Evolutionary conservation across 2,797 vertebrate species (phyloP), one percentile per base, ranked within the genome.

Genomic region (Syndactyla subalaris): DNA sequence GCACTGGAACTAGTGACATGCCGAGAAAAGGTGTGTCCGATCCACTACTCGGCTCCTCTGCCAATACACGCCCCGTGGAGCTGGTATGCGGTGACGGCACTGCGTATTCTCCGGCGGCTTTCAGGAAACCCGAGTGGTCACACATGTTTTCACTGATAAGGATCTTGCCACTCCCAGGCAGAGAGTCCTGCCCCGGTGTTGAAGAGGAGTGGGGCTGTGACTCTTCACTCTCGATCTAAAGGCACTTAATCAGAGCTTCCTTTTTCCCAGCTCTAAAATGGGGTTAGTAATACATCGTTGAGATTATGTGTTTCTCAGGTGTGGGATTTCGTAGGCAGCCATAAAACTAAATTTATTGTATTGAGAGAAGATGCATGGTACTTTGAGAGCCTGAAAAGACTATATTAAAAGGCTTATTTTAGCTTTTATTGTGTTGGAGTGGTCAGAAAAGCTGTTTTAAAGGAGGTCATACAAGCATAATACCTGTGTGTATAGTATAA

Each of bases 11-110:
- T 16, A 16, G 41, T 22, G 80, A 89, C 68, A 65, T 92, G 58
- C 92, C 75, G 8, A 74, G 88, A 46, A 74, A 92, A 95, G 96
- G 96, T 58, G 96, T 95, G 96, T 72, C 92, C 20, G 27, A 70
- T 24, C 5, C 65, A 30, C 29, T 59, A 8, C 27, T 34, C 78
- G 2, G 74, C 80, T 86, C n/a, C 84, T 20, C 74, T 29, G 70
- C 88, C 93, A 20, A 0, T 12, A 54, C 89, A 92, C 59, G 41
- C 77, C 86, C n/a, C 9, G 8, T n/a, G 70, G 6, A 24, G 51
- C 85, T 32, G 92, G 71, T 63, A 70, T 93, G 94, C 63, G 2
- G 74, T 2, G 15, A 45, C 67, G 2, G 79, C 88, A 81, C 57
- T 7, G 75, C 7, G 51, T 6, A 34, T 66, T 75, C 70, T 52